phyloP scores from a whole-genome alignment of 2,888 invertebrate species.

The Linyphia triangularis region DNA sequence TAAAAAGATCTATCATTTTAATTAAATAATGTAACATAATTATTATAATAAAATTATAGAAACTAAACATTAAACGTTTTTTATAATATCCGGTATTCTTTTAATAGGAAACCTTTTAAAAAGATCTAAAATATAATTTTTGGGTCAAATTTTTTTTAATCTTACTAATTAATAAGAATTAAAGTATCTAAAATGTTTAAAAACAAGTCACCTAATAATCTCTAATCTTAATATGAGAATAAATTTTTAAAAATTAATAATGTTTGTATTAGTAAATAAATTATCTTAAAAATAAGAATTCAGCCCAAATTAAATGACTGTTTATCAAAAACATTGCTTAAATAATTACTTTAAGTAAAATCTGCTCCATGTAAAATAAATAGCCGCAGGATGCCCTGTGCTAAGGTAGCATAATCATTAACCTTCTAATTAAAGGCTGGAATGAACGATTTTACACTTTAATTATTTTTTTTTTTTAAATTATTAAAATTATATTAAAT shows the following conservation, averaged over 20 bases:
- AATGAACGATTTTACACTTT: constrained; percentile 86
- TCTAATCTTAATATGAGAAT: not conserved
- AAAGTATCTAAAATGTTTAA: constrained; percentile 10
- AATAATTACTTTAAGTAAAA: constrained; percentile 84
- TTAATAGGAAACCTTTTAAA: constrained; percentile 1
- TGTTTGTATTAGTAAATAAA: constrained; percentile 34
- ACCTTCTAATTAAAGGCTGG: constrained; percentile 89
- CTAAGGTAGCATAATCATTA: constrained; percentile 90
- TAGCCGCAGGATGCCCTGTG: constrained; percentile 89
- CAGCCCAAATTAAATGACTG: constrained; percentile 80
- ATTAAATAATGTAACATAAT: constrained; percentile 83
- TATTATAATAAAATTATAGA: constrained; percentile 79
- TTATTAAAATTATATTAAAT: constrained; percentile 83
- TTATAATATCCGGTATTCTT: constrained; percentile 85
- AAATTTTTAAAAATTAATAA: constrained; percentile 6
- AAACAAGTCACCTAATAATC: not conserved
- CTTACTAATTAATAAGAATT: not conserved
- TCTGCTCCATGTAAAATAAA: constrained; percentile 89
- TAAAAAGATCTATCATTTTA: constrained; percentile 84
- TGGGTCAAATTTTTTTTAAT: not conserved
- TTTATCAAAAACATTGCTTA: constrained; percentile 90
- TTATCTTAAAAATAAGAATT: constrained; percentile 1
- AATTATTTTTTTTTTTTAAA: constrained; percentile 83
- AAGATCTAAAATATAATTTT: not conserved
- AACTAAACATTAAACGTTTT: constrained; percentile 85